Evolutionary conservation across 2,113 vertebrate genomes (phyloP), one percentile per base, ranked within the genome.

Genomic region (Eretmochelys imbricata): DNA sequence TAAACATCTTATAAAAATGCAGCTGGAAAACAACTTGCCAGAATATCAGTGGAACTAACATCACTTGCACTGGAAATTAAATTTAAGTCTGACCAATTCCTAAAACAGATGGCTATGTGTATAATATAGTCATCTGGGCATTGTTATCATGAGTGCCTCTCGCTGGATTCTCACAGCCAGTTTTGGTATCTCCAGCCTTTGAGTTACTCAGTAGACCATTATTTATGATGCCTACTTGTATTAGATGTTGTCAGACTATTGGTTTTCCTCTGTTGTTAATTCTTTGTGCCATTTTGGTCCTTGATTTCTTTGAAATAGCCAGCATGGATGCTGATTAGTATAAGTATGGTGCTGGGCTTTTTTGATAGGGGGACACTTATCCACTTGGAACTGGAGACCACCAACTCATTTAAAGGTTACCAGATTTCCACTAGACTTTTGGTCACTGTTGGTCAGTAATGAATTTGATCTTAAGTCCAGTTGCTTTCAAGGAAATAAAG

Each of bases 1-100:
- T 83, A 95, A 82, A 62, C 42, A 94, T 81, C 42, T 94, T 53
- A 78, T 87, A 80, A 80, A 95, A 97, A 46, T 86, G 69, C 55
- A 89, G 24, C 31, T 93, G 62, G 79, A 90, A 94, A 95, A 35
- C 76, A 93, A 91, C 35, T 93, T 94, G 54, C 51, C 55, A 46
- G 72, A 95, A 46, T 75, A 85, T 25, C 90, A 84, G 78, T 75
- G 59, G 81, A 95, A 86, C 22, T 82, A 78, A 82, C 38, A 95
- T 85, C 84, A 84, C 24, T 35, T 31, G 29, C 88, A 38, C 85
- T 93, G 78, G 78, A 93, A 65, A 38, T 54, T 3, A 80, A 8
- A 76, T 89, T 84, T 84, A n/a, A 86, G 42, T 69, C 81, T 83
- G 91, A 9, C 88, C 59, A 85, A 9, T 27, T 93, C 42, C 81